Conservation (phyloP, 2,113 vertebrate genomes). For the Trichomycterus rosablanca region DNA sequence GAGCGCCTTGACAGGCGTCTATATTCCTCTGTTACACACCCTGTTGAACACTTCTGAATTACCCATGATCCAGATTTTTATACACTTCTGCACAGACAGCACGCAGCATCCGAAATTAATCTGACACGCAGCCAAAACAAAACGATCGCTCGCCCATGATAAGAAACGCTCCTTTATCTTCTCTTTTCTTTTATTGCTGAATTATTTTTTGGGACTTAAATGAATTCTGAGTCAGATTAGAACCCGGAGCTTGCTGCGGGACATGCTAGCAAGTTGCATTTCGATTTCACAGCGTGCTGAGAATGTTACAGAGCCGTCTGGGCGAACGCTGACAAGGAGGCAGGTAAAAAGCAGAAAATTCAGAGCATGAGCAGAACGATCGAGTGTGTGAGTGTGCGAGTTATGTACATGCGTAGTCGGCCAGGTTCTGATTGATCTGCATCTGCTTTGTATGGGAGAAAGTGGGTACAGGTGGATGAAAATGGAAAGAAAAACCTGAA, state of each 20-base stretch:
- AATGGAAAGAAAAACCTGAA: no score
- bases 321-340: no score
- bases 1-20: constrained; percentile 46
- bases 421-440: no score
- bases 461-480: no score
- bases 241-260: constrained; percentile 10
- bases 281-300: no score
- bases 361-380: no score
- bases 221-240: constrained; percentile 33
- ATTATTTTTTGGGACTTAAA: constrained; percentile 34
- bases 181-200: constrained; percentile 25
- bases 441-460: no score
- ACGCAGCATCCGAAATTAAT: not conserved
- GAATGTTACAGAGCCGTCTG: no score
- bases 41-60: constrained; percentile 24
- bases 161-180: constrained; percentile 17
- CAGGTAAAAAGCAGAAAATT: no score
- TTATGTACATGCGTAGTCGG: no score
- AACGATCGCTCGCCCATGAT: constrained; percentile 15
- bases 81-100: not conserved
- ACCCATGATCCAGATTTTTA: constrained; percentile 9
- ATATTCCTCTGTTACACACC: constrained; percentile 52
- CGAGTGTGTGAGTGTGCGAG: no score
- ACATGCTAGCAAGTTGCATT: constrained; percentile 10
- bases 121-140: constrained; percentile 6